Conservation (phyloP, 2,888 invertebrate genomes). For the Nowickia ferox region DNA sequence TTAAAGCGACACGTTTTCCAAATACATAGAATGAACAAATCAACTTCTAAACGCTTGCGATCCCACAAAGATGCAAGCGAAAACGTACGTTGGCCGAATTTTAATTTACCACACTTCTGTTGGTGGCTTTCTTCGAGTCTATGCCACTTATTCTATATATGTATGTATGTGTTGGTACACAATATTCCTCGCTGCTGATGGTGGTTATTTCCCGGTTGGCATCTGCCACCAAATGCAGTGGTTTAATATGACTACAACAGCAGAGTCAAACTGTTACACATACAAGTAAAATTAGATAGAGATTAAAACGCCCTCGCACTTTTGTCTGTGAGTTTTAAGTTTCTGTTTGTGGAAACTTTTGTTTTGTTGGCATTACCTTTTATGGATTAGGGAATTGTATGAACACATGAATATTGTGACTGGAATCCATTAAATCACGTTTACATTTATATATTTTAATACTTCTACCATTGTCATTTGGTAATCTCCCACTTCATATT, state of each 20-base stretch:
- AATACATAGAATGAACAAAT: constrained; percentile 17
- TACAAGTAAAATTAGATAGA: background rate
- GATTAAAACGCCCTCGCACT: constrained; percentile 51
- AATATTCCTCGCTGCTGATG: constrained; percentile 24
- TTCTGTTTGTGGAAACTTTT: constrained; percentile 20
- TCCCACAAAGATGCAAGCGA: constrained; percentile 53
- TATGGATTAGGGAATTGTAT: constrained; percentile 11
- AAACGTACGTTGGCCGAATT: constrained; percentile 66
- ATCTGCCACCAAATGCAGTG: constrained; percentile 43
- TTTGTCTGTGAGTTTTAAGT: background rate
- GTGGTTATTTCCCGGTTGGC: constrained; percentile 56
- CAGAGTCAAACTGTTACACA: constrained; percentile 7
- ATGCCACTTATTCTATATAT: background rate
- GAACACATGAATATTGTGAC: background rate
- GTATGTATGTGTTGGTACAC: background rate
- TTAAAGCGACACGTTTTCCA: constrained; percentile 54
- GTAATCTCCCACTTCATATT: no score
- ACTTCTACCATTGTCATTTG: background rate
- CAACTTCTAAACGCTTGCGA: constrained; percentile 44
- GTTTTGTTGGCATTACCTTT: constrained; percentile 11
- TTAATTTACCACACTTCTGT: constrained; percentile 63
- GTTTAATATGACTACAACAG: constrained; percentile 45
- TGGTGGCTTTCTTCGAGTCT: background rate
- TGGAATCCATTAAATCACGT: background rate
- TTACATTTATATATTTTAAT: constrained; percentile 14